Evolutionary conservation across 2,113 vertebrate genomes (phyloP).

Genomic region (Poecile atricapillus): DNA sequence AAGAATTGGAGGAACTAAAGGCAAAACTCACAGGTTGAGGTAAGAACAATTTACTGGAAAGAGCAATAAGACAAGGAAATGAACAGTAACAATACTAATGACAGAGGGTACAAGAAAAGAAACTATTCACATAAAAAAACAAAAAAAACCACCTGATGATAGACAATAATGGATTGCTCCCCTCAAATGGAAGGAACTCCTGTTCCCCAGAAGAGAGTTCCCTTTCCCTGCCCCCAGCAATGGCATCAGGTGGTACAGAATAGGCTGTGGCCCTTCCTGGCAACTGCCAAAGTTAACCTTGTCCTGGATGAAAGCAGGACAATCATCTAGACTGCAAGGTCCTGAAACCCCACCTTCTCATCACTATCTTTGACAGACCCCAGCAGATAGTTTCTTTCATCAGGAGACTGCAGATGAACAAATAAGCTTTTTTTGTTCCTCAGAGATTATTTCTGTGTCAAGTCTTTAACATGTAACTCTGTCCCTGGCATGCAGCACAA

Average conservation of each 20-base stretch:
- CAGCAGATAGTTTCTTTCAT: not conserved
- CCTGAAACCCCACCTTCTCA: not conserved
- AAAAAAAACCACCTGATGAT: not conserved
- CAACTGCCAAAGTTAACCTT: not conserved
- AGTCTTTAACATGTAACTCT: not conserved
- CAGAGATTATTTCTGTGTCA: not conserved
- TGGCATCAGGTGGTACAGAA: not conserved
- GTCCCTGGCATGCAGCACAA: not conserved
- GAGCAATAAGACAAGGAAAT: not conserved
- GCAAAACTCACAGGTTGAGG: not conserved
- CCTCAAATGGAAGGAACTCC: not conserved
- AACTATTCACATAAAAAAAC: rapidly evolving
- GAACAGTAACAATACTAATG: not conserved
- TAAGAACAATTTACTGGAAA: not conserved
- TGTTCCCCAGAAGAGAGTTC: no score
- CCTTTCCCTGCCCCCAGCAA: not conserved
- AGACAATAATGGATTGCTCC: not conserved
- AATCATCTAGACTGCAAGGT: not conserved
- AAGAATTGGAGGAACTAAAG: not conserved
- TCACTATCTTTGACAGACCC: not conserved
- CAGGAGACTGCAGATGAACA: not conserved
- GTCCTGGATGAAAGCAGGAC: not conserved
- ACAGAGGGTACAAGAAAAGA: not conserved
- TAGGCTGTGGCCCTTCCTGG: not conserved
- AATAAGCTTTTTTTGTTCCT: not conserved